Base-by-base conservation (phyloP, 2,797 vertebrate species). In the Phaenicophaeus curvirostris region DNA sequence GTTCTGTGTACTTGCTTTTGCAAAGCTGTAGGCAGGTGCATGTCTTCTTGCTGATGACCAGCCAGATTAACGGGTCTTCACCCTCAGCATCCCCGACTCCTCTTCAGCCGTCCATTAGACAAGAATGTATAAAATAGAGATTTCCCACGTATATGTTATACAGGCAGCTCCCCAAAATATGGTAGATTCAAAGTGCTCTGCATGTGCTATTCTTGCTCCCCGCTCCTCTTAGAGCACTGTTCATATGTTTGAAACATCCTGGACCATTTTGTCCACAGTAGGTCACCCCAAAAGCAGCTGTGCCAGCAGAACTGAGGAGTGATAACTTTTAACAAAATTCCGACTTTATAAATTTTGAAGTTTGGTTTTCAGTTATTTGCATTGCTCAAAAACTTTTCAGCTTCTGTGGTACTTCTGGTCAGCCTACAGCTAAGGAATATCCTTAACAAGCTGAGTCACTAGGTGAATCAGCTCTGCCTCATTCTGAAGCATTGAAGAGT, bases 401-500 rank as follows among this genome's bases (percentile, higher is more conserved):
- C 17, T 87, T 87, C 61, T 35, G 30, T 57, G 53, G 21, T 75
- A 48, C 15, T 85, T 67, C 23, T 95, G 80, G 59, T 82, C 39
- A 85, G 28, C 44, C 66, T 78, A n/a, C 35, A 67, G n/a, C 21
- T 68, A 61, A 92, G 37, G 24, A 85, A 58, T 33, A n/a, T 48
- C 33, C 61, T 78, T 63, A 73, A 76, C 8, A 73, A 28, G 13
- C 11, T 95, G 90, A 94, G 31, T 91, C 83, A 90, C 20, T n/a
- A 4, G 1, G 31, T 95, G 89, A 95, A 85, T 93, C 92, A 95
- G 30, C 24, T 69, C 63, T 93, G 57, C 48, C 48, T 53, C 57
- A 42, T 44, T 73, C 30, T 2, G 7, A 78, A 78, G 28, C 15
- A n/a, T 0, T 84, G 25, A 94, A 67, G 39, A 50, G 35, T 3